Conservation (phyloP, 30 jellyfish, hydroid and myxozoan species). For the Sanderia malayensis region DNA sequence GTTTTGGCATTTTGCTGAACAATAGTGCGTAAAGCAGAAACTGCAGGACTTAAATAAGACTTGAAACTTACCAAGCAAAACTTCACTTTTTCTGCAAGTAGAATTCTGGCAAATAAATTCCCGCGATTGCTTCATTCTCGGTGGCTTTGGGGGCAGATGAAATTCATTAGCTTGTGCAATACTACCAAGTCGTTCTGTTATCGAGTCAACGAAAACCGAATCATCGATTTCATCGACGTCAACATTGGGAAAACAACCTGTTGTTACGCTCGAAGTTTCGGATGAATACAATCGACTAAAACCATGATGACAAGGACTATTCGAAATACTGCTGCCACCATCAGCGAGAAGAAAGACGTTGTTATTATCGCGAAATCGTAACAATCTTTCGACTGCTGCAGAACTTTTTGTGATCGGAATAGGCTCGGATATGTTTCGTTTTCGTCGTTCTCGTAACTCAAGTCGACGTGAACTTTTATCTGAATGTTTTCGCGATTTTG, state of each 20-base stretch:
- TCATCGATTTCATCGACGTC: conserved; percentile 23
- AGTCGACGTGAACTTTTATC: conserved; percentile 13
- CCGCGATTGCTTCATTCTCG: conserved; percentile 67
- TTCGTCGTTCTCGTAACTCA: conserved; percentile 47
- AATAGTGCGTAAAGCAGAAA: conserved; percentile 89
- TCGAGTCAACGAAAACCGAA: conserved; percentile 41
- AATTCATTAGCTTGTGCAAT: conserved; percentile 14
- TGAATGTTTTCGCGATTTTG: conserved; percentile 24
- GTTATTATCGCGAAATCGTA: conserved; percentile 54
- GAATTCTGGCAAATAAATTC: conserved; percentile 65
- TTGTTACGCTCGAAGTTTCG: conserved; percentile 45
- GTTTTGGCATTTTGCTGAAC: conserved; percentile 81
- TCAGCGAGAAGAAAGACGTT: conserved; percentile 47
- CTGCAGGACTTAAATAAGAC: conserved; percentile 72
- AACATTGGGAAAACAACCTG: conserved; percentile 38
- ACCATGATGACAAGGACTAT: conserved; percentile 62
- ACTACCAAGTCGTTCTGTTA: conserved; percentile 26
- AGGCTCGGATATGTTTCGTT: conserved; percentile 68
- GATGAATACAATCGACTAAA: conserved; percentile 39
- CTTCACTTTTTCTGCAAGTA: conserved; percentile 58
- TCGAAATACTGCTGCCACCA: conserved; percentile 48
- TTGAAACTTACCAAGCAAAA: conserved; percentile 69
- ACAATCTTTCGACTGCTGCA: conserved; percentile 49
- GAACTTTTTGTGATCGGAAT: conserved; percentile 54
- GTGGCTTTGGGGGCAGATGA: conserved; percentile 81